Conservation (phyloP, 1,140 invertebrate genomes). For the Lanistes nyassanus region DNA sequence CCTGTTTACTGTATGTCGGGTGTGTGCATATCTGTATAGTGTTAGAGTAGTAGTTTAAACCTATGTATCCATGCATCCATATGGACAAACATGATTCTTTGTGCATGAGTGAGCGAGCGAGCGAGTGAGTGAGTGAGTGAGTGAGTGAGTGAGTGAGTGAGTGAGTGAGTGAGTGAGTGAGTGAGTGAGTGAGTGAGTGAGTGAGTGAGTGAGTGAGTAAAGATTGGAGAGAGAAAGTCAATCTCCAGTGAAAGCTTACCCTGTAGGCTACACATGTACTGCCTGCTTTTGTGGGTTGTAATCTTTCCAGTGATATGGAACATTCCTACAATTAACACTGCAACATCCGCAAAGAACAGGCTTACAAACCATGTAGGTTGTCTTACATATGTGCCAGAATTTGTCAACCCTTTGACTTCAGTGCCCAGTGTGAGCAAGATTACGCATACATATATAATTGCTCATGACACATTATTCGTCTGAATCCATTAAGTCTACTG, state of each 20-base stretch:
- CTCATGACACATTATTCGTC: too few relatives aligned
- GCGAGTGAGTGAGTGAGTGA: too few relatives aligned
- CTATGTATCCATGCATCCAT: too few relatives aligned
- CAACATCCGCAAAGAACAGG: background rate
- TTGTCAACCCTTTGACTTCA: too few relatives aligned
- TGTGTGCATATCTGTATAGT: too few relatives aligned
- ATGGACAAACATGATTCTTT: background rate
- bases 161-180: background rate
- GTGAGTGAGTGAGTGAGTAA: too few relatives aligned
- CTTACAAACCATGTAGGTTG: background rate
- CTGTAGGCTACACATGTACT: background rate
- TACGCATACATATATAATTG: too few relatives aligned
- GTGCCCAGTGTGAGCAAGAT: too few relatives aligned
- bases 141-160: background rate
- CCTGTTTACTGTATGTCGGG: too few relatives aligned
- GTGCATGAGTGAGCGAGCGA: too few relatives aligned
- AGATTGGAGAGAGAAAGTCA: background rate
- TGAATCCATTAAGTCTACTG: too few relatives aligned
- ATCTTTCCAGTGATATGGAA: background rate
- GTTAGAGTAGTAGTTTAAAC: too few relatives aligned
- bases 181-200: background rate
- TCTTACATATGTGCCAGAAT: background rate
- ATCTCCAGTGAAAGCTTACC: background rate
- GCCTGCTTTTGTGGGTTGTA: background rate
- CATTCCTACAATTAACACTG: background rate